A percentile compares a stretch with the other conserved stretches of the same genome.
phyloP scores from a whole-genome alignment of 2,888 invertebrate genomes.

The Tiliacea aurago region DNA sequence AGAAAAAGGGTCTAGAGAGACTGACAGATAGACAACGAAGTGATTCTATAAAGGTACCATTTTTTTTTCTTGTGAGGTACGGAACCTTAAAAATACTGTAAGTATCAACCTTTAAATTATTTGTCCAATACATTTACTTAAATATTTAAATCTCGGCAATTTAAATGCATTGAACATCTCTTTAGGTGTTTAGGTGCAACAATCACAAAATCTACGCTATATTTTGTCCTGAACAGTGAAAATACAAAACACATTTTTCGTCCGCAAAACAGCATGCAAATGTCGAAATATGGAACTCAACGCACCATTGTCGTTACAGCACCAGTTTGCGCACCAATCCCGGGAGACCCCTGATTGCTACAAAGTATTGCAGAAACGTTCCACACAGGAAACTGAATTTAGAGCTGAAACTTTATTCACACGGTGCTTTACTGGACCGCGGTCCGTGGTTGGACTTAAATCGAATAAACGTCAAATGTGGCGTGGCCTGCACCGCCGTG shows the following conservation, averaged over 20 bases:
- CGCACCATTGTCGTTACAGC: slow-evolving; percentile 57
- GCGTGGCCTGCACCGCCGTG: slow-evolving; percentile 63
- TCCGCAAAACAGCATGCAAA: slow-evolving; percentile 48
- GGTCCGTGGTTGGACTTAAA: slow-evolving; percentile 78
- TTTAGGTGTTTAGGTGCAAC: neutral
- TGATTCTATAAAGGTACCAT: too few species aligned
- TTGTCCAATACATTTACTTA: neutral
- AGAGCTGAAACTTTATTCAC: slow-evolving; percentile 81
- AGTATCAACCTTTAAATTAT: neutral
- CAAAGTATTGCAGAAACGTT: slow-evolving; percentile 73
- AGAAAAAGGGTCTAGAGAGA: too few species aligned
- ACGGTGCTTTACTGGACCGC: slow-evolving; percentile 77
- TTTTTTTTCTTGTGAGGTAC: neutral
- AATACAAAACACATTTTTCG: slow-evolving; percentile 24
- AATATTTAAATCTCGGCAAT: neutral
- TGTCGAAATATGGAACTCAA: slow-evolving; percentile 56
- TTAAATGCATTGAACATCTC: neutral
- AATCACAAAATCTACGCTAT: neutral
- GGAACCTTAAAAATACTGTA: neutral
- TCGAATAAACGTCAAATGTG: slow-evolving; percentile 86
- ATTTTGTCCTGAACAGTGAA: neutral
- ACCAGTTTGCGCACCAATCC: slow-evolving; percentile 58
- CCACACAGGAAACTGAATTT: slow-evolving; percentile 77
- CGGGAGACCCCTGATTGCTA: slow-evolving; percentile 68
- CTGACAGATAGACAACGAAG: too few species aligned